A percentile compares a stretch with the other conserved stretches of the same genome.
These are phyloP conservation scores for Sinocyclocheilus rhinocerous DNA, from an alignment of 2,113 vertebrate genomes.

Conservation along the genomic window DNA sequence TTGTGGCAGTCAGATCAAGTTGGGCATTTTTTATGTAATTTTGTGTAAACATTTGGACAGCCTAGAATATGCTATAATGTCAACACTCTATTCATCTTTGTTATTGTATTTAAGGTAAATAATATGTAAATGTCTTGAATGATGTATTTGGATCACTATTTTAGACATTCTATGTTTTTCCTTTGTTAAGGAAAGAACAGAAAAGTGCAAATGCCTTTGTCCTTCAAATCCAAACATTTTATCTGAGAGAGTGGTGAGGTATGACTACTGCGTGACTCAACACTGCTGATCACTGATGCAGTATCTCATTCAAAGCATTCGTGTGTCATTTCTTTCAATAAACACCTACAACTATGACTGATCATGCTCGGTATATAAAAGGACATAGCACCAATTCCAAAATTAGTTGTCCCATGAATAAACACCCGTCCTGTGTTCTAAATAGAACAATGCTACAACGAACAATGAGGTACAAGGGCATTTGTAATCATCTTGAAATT, in stretches of 20 bases:
- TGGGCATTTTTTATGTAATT: neutral
- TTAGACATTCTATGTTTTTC: neutral
- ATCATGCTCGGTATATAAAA: neutral
- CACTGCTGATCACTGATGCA: constrained; percentile 18
- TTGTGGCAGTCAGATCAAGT: neutral
- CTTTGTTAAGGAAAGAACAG: neutral
- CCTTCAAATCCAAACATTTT: neutral
- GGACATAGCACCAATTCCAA: neutral
- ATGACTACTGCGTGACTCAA: constrained; percentile 45
- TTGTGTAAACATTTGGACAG: neutral
- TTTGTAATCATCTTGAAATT: neutral
- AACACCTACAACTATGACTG: neutral
- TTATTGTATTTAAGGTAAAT: neutral
- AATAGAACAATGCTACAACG: neutral
- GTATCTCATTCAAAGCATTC: neutral
- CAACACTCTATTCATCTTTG: neutral
- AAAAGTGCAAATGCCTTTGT: neutral
- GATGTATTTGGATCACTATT: neutral
- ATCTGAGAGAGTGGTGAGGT: constrained; percentile 15
- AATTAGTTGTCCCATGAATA: neutral
- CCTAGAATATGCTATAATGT: neutral
- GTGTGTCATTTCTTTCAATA: neutral
- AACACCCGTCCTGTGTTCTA: neutral
- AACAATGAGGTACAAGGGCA: neutral
- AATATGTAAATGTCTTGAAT: too few species aligned